Conservation (phyloP, 2,113 vertebrate species). For the Hiodon alosoides region DNA sequence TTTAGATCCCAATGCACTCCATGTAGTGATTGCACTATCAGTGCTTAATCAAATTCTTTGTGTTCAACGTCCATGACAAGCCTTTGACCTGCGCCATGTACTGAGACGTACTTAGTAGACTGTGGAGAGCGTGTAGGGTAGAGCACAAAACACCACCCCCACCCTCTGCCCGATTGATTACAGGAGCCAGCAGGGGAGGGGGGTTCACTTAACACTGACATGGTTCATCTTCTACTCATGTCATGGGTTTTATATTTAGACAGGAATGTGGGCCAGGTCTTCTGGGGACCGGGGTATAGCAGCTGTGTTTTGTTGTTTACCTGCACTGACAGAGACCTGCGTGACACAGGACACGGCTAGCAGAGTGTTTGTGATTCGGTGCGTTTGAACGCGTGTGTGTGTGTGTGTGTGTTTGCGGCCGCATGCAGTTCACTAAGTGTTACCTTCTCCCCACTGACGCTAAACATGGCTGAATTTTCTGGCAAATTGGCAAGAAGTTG, state of each 20-base stretch:
- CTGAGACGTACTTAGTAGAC: no score
- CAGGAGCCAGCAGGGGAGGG: background rate
- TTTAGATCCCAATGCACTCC: no score
- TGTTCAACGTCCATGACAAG: background rate
- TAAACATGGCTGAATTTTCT: background rate
- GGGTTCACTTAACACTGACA: conserved; percentile 44
- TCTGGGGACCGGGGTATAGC: conserved; percentile 38
- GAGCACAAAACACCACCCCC: no score
- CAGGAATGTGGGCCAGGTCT: conserved; percentile 44
- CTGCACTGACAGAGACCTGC: conserved; percentile 31
- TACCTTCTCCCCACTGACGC: no score
- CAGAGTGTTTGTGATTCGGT: no score
- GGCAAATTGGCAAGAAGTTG: no score
- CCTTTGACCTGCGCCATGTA: no score
- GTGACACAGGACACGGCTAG: background rate
- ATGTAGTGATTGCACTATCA: no score
- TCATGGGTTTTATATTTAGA: conserved; percentile 61
- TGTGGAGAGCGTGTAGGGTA: no score
- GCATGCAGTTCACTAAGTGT: no score
- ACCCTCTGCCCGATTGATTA: conserved; percentile 28
- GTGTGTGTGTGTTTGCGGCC: no score
- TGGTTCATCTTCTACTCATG: conserved; percentile 40
- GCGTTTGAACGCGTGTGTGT: no score
- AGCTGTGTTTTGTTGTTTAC: conserved; percentile 54
- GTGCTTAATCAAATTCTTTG: background rate